Evolutionary conservation across 1,140 invertebrate species (phyloP).

Genomic region (Delia radicum): DNA sequence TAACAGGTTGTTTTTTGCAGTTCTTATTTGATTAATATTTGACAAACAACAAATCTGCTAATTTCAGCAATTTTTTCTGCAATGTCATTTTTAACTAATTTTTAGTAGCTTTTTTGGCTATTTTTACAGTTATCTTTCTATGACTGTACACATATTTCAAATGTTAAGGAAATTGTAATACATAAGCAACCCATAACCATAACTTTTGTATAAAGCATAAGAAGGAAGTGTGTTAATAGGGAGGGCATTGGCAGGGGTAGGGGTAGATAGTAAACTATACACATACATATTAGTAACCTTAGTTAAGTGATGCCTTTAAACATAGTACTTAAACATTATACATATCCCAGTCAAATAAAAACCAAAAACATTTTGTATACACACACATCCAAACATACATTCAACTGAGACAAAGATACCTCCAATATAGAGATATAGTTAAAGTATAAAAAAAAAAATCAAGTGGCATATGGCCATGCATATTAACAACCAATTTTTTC

Average conservation of each 20-base stretch:
- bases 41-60: too few relatives aligned
- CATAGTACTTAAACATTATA: background rate
- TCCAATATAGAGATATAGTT: background rate
- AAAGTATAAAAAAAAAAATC: background rate
- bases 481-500: background rate
- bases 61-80: too few relatives aligned
- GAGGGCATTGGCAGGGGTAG: background rate
- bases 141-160: background rate
- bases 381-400: background rate
- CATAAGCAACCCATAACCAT: background rate
- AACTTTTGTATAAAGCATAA: background rate
- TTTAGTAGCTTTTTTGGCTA: too few relatives aligned
- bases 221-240: too few relatives aligned
- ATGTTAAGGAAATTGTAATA: background rate
- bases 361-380: background rate
- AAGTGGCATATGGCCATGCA: conserved; percentile 12
- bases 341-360: background rate
- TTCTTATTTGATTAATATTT: too few relatives aligned
- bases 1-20: too few relatives aligned
- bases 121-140: too few relatives aligned
- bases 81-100: too few relatives aligned
- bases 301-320: background rate
- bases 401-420: background rate
- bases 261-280: background rate
- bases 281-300: background rate